These are phyloP conservation scores for Tringa solitaria DNA, from an alignment of 2,113 vertebrate species.

Conservation along the genomic window DNA sequence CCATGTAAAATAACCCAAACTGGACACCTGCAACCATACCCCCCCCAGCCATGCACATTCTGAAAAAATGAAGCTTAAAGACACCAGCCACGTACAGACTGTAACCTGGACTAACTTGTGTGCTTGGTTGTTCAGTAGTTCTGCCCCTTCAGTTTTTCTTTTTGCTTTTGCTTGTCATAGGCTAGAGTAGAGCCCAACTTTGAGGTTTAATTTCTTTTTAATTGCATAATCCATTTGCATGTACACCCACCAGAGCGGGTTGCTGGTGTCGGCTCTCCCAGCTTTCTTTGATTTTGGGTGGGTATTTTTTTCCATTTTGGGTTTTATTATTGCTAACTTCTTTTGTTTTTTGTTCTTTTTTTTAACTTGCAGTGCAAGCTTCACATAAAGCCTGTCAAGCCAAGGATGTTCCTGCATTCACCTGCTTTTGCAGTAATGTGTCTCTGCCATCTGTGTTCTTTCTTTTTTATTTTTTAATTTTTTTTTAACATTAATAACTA, in stretches of 20 bases:
- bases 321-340: slow-evolving; percentile 77
- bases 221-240: slow-evolving; percentile 62
- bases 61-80: not conserved
- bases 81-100: not conserved
- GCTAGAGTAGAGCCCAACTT: slow-evolving; percentile 1
- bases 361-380: slow-evolving; percentile 89
- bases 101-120: not conserved
- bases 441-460: slow-evolving; percentile 77
- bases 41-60: accelerated
- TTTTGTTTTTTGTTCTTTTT: slow-evolving; percentile 78
- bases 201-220: slow-evolving; percentile 3
- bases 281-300: slow-evolving; percentile 20
- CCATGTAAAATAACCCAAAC: accelerated
- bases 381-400: slow-evolving; percentile 87
- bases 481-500: slow-evolving; percentile 74
- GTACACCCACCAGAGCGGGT: slow-evolving; percentile 35
- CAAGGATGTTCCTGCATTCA: slow-evolving; percentile 85
- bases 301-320: not conserved
- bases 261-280: slow-evolving; percentile 63
- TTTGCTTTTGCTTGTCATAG: slow-evolving; percentile 35
- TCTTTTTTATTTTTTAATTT: slow-evolving; percentile 10
- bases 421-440: slow-evolving; percentile 85
- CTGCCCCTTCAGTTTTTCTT: not conserved
- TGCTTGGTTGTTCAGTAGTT: not conserved
- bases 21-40: accelerated